A percentile compares a stretch with the other conserved stretches of the same genome.
Evolutionary conservation across 2,888 invertebrate species (phyloP).

Genomic region (Lordiphosa fenestrarum): DNA sequence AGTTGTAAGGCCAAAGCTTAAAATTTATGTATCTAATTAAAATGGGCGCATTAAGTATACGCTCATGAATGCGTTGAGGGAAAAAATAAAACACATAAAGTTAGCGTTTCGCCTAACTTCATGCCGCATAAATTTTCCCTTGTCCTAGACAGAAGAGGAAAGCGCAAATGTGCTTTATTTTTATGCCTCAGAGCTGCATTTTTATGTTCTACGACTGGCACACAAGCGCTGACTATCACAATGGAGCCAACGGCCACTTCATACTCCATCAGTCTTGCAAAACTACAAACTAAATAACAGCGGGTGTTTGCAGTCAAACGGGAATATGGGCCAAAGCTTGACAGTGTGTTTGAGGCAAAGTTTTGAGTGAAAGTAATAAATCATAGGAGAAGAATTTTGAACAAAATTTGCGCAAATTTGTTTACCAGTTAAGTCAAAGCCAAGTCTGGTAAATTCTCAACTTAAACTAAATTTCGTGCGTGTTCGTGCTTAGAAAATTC

Average conservation of each 20-base stretch:
- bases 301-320: constrained; percentile 19
- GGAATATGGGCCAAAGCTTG: constrained; percentile 10
- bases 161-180: constrained; percentile 60
- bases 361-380: no score
- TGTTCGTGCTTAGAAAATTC: no score
- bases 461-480: no score
- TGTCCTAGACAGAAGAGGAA: constrained; percentile 9
- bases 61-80: constrained; percentile 39
- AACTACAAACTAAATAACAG: constrained; percentile 32
- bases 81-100: constrained; percentile 13
- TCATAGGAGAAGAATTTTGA: no score
- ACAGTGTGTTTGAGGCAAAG: no score
- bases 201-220: constrained; percentile 47
- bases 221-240: constrained; percentile 28
- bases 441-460: no score
- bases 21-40: constrained; percentile 65
- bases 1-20: constrained; percentile 9
- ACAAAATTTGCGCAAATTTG: no score
- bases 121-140: constrained; percentile 55
- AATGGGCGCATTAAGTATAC: constrained; percentile 45
- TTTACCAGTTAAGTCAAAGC: no score
- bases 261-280: constrained; percentile 44
- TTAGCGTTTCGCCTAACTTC: constrained; percentile 56
- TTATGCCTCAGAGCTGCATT: constrained; percentile 65
- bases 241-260: constrained; percentile 14